phyloP scores from a whole-genome alignment of 2,113 vertebrate genomes.

The Chamaea fasciata region DNA sequence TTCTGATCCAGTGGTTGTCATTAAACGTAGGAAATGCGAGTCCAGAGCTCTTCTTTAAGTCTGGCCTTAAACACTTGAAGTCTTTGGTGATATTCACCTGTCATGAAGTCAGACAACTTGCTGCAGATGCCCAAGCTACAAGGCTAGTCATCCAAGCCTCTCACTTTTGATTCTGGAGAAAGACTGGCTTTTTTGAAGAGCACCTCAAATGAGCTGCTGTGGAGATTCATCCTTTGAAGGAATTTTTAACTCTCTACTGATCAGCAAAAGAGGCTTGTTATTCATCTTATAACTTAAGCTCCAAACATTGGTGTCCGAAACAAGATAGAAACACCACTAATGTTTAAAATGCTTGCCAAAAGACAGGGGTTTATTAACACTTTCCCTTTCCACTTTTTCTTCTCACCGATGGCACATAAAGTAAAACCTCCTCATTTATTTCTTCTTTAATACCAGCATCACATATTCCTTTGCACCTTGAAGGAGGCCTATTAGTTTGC shows the following conservation, averaged over 20 bases:
- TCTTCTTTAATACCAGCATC: background rate
- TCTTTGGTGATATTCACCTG: background rate
- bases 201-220: background rate
- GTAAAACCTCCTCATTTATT: background rate
- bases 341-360: background rate
- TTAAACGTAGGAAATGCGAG: accelerated
- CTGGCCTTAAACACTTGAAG: background rate
- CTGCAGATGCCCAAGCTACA: background rate
- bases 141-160: background rate
- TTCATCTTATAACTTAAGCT: background rate
- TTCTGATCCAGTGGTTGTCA: background rate
- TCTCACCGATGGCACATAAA: background rate
- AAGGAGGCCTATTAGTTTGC: background rate
- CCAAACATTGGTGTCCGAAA: background rate
- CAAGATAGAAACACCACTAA: background rate
- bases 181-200: background rate
- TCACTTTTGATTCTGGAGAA: background rate
- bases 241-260: background rate
- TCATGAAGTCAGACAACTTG: background rate
- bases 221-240: background rate
- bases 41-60: background rate
- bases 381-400: background rate
- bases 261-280: background rate
- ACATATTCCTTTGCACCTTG: background rate
- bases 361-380: background rate